Base-by-base conservation (phyloP, 2,888 invertebrate genomes). In the Ophion obscuratus region DNA sequence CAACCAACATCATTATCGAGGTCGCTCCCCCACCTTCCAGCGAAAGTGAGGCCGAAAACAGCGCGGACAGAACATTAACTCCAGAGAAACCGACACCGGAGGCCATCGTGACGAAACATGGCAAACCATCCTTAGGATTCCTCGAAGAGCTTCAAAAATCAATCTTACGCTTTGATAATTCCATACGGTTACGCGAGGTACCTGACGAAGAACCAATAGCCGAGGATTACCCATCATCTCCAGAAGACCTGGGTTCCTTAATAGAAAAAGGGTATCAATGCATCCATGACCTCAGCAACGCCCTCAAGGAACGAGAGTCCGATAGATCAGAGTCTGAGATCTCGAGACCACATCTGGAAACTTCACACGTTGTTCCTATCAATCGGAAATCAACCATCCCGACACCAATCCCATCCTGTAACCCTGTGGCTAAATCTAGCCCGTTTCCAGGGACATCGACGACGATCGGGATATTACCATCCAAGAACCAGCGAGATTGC, bases 251-350 rank as follows among this genome's bases (percentile, higher is more conserved):
- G 14, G 27, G n/a, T 9, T 36, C n/a, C 20, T 27, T 67, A 11
- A 14, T 67, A n/a, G 67, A 40, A n/a, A 67, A 67, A 5, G 67
- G 67, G 27, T 31, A 67, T 20, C 67, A 27, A 10, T 67, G 67
- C 40, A 40, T 67, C 36, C 40, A 67, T 20, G 67, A 67, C 14
- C 67, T 67, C 4, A 2, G n/a, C n/a, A 67, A 27, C 40, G 40
- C 67, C 40, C 40, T 67, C 6, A 67, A 67, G n/a, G 67, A 67
- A 40, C 40, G 27, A 4, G 67, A 40, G 11, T 11, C 11, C 11
- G 47, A 47, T 9, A 47, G 47, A 47, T 11, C 11, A 11, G 47
- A 47, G 47, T 11, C 10, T 11, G 10, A 47, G 10, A 9, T 11
- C 11, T 9, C 11, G 11, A 11, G 9, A 11, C 10, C 47, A 2